Conservation (phyloP, 2,113 vertebrate species). For the Eupsittula cactorum region DNA sequence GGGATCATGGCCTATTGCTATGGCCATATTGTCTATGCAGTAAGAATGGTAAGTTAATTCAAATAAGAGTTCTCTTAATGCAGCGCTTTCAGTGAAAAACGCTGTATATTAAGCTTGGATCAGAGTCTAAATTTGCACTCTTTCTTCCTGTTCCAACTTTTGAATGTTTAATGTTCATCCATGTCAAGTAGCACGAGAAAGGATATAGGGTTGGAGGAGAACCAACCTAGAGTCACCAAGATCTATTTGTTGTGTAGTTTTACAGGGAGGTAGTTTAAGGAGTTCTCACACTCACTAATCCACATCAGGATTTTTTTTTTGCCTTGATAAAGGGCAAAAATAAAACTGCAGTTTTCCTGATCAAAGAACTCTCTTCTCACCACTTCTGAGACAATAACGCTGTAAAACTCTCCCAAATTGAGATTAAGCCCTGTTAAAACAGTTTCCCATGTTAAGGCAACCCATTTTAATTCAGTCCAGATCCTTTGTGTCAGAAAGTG, state of each 20-base stretch:
- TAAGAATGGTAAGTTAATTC: slow-evolving; percentile 86
- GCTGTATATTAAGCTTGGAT: background rate
- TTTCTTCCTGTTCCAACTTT: background rate
- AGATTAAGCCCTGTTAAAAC: background rate
- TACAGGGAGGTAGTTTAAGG: background rate
- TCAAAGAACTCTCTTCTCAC: background rate
- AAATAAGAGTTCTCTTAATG: background rate
- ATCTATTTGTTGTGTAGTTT: background rate
- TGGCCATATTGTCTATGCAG: slow-evolving; percentile 89
- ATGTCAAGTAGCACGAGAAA: background rate
- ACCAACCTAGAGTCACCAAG: background rate
- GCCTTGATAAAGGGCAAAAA: background rate
- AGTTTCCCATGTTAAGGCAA: background rate
- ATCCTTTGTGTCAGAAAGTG: background rate
- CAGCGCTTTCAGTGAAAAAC: background rate
- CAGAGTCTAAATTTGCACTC: background rate
- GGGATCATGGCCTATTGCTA: slow-evolving; percentile 92
- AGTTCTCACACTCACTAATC: background rate
- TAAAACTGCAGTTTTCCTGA: background rate
- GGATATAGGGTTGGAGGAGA: background rate
- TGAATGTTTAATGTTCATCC: background rate
- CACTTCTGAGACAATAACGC: background rate
- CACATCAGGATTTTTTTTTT: background rate
- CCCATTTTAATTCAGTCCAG: background rate
- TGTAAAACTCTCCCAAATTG: background rate